Evolutionary conservation across 2,797 vertebrate genomes (phyloP).

Genomic region (Avahi laniger): DNA sequence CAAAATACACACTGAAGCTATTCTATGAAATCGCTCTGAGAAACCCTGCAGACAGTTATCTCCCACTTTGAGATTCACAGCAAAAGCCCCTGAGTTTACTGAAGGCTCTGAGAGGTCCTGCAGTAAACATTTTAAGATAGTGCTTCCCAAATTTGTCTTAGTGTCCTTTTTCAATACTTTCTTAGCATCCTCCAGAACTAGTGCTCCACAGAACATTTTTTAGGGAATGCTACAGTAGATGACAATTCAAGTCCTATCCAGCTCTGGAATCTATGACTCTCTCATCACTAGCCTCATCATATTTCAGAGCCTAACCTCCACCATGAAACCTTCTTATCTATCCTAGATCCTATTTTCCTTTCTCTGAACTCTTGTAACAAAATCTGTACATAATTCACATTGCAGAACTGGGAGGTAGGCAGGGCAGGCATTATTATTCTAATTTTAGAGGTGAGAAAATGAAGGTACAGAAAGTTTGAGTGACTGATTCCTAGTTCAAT

Average conservation of each 20-base stretch:
- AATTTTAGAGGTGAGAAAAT: background rate
- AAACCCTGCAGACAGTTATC: background rate
- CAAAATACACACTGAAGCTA: background rate
- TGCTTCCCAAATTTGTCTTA: background rate
- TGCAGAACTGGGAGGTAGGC: background rate
- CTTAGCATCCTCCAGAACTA: background rate
- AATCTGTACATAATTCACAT: background rate
- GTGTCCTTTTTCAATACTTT: background rate
- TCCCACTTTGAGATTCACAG: background rate
- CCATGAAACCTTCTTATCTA: background rate
- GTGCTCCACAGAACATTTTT: background rate
- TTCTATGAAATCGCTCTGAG: background rate
- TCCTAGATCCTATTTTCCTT: background rate
- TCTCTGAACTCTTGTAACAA: background rate
- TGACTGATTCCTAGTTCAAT: background rate
- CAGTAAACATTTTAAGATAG: background rate
- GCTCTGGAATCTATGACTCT: background rate
- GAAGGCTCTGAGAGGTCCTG: background rate
- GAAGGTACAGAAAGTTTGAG: slow-evolving; percentile 17
- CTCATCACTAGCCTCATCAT: background rate
- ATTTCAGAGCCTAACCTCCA: background rate
- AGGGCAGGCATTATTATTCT: background rate
- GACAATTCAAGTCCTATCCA: background rate
- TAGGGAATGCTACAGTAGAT: background rate
- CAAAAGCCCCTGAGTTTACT: background rate